These are phyloP conservation scores for Conus ventricosus DNA, from an alignment of 1,140 invertebrate genomes.

Conservation along the genomic window DNA sequence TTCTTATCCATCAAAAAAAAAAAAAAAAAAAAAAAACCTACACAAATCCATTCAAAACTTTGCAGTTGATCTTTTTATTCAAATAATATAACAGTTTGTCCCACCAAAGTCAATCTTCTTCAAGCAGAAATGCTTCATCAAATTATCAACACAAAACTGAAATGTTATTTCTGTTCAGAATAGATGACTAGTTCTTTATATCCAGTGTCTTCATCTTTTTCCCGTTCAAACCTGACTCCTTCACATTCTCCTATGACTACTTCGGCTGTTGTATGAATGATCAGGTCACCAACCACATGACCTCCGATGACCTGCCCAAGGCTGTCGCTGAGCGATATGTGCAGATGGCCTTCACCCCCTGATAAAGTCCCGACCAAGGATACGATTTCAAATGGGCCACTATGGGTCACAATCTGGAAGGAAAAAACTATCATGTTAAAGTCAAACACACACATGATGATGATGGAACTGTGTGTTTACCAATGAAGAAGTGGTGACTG, in stretches of 20 bases:
- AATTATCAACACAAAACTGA: too few species aligned
- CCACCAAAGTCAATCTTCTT: too few species aligned
- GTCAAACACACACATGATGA: too few species aligned
- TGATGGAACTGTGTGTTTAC: too few species aligned
- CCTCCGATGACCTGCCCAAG: slow-evolving; percentile 74
- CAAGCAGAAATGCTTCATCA: too few species aligned
- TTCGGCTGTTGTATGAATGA: slow-evolving; percentile 76
- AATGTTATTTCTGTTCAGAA: not conserved
- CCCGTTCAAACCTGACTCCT: slow-evolving; percentile 64
- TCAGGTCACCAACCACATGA: slow-evolving; percentile 75
- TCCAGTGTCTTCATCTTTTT: slow-evolving; percentile 66
- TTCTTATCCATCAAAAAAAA: too few species aligned
- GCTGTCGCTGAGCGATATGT: slow-evolving; percentile 71
- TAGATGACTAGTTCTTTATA: slow-evolving; percentile 71
- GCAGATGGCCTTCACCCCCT: slow-evolving; percentile 72
- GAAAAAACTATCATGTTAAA: not conserved
- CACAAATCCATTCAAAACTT: too few species aligned
- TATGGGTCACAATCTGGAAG: slow-evolving; percentile 41
- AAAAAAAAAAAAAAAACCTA: too few species aligned
- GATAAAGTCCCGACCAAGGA: slow-evolving; percentile 75
- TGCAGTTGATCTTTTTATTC: too few species aligned
- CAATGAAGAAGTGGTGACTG: too few species aligned
- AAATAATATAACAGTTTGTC: too few species aligned
- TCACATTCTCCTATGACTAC: slow-evolving; percentile 72
- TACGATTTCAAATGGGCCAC: slow-evolving; percentile 74